Evolutionary conservation across 2,888 invertebrate species (phyloP).

Genomic region (Tipula helvola): DNA sequence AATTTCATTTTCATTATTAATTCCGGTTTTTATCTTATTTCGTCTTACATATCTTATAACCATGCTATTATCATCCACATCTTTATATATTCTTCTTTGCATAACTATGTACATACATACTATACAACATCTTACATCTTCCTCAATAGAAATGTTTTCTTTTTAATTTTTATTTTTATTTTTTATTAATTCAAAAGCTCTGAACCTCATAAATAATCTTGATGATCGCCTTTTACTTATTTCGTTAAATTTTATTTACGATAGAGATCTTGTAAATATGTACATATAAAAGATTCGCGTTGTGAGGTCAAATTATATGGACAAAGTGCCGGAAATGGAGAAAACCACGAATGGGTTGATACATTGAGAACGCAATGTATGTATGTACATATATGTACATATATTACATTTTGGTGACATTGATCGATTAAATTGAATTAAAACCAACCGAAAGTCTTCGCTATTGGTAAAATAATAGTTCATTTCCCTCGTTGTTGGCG

Average conservation of each 20-base stretch:
- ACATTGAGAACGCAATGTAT: not conserved
- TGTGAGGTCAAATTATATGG: not conserved
- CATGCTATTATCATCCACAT: not conserved
- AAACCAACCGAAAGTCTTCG: not conserved
- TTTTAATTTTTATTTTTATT: not conserved
- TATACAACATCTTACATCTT: not conserved
- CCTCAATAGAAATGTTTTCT: not conserved
- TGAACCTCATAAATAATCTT: not conserved
- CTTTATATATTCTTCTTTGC: not conserved
- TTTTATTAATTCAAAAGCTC: not conserved
- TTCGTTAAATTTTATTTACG: not conserved
- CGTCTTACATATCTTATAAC: not conserved
- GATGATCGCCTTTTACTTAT: not conserved
- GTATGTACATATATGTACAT: not conserved
- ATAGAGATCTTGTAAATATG: not conserved
- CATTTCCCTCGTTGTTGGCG: not conserved
- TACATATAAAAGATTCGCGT: not conserved
- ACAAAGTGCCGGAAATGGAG: not conserved
- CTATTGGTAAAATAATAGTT: not conserved
- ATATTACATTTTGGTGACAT: not conserved
- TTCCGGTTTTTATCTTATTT: slow-evolving; percentile 4
- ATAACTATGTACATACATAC: not conserved
- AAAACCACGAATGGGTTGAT: not conserved
- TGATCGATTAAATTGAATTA: not conserved
- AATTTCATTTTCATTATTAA: slow-evolving; percentile 4